Conservation (phyloP, 2,888 invertebrate species). For the Leptopilina syphax region DNA sequence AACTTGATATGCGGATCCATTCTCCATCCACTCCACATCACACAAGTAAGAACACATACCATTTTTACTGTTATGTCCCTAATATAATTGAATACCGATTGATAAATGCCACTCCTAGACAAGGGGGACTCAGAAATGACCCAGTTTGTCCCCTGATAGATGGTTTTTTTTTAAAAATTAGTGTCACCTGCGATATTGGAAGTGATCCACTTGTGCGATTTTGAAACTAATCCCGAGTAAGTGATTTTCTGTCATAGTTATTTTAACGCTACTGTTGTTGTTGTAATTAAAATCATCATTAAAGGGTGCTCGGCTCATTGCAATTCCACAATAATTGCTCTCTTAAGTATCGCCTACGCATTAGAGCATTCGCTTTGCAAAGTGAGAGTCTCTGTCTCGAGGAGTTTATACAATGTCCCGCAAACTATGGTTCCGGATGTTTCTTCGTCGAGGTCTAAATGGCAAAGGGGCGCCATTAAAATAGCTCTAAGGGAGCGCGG, state of each 20-base stretch:
- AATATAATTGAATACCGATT: too few relatives aligned
- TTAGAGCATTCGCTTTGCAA: background rate
- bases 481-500: slow-evolving; percentile 26
- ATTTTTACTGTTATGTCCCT: too few relatives aligned
- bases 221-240: too few relatives aligned
- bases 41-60: background rate
- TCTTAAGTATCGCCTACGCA: slow-evolving; percentile 44
- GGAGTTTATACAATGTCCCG: slow-evolving; percentile 26
- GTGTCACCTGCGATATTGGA: too few relatives aligned
- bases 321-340: slow-evolving; percentile 63
- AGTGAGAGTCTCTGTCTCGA: background rate
- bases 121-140: too few relatives aligned
- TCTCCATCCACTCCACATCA: background rate
- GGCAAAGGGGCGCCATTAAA: slow-evolving; percentile 34
- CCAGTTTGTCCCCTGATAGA: too few relatives aligned
- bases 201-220: too few relatives aligned
- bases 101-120: too few relatives aligned
- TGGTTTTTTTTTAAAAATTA: too few relatives aligned
- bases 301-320: slow-evolving; percentile 52
- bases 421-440: slow-evolving; percentile 22
- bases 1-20: slow-evolving; percentile 6
- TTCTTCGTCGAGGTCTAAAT: slow-evolving; percentile 19
- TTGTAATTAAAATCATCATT: slow-evolving; percentile 59
- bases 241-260: too few relatives aligned
- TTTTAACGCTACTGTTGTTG: too few relatives aligned